Conservation (phyloP, 2,113 vertebrate species). For the Chionis minor region DNA sequence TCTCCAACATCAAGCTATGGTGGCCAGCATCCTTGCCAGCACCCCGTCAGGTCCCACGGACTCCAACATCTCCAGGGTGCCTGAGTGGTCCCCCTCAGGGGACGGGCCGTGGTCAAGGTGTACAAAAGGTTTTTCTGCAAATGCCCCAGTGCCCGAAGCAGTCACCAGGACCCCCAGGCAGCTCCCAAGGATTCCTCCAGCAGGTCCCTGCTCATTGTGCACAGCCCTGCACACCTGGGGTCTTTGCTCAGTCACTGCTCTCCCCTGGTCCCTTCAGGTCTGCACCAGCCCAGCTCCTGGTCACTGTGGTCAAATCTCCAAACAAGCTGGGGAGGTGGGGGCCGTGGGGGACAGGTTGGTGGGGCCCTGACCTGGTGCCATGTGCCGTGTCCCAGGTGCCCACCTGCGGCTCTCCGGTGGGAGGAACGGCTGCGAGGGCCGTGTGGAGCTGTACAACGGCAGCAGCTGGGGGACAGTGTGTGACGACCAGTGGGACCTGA, state of each 20-base stretch:
- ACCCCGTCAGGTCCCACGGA: background rate
- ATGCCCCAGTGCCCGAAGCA: background rate
- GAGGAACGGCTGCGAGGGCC: background rate
- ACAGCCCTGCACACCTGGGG: background rate
- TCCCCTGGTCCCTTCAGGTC: background rate
- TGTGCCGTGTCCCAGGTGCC: background rate
- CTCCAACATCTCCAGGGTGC: background rate
- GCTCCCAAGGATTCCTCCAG: background rate
- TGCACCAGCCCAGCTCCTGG: background rate
- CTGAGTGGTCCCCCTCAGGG: too few species aligned
- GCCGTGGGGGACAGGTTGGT: fast-evolving
- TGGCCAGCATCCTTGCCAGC: background rate
- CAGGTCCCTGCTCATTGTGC: background rate
- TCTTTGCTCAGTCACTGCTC: background rate
- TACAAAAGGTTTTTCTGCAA: background rate
- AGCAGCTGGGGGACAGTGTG: background rate
- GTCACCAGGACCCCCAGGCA: background rate
- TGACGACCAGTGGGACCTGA: background rate
- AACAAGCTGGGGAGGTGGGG: background rate
- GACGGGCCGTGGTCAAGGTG: too few species aligned
- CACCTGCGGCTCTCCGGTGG: background rate
- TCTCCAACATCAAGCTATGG: background rate
- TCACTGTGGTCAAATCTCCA: background rate
- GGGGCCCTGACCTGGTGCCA: fast-evolving
- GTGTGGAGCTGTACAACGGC: background rate